These are phyloP conservation scores for Polydesmus complanatus DNA, from an alignment of 2,888 invertebrate genomes.

Conservation along the genomic window DNA sequence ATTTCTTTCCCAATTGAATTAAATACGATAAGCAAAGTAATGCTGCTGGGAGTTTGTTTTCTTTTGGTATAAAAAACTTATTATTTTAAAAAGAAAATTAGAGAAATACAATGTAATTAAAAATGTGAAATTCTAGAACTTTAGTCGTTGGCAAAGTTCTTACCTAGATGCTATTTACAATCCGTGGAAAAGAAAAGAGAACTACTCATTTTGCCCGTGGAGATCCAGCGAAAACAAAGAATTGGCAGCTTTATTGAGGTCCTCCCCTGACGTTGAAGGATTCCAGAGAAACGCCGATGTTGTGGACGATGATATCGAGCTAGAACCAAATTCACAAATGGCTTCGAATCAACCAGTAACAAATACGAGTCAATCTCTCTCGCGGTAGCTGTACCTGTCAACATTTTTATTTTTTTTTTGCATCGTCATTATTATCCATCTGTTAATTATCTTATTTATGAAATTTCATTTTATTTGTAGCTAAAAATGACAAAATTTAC, in stretches of 20 bases:
- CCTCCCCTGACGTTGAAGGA: conserved; percentile 1
- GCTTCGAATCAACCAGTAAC: no score
- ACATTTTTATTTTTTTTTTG: no score
- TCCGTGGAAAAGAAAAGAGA: background rate
- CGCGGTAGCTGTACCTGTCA: no score
- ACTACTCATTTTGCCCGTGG: background rate
- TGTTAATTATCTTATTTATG: no score
- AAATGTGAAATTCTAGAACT: no score
- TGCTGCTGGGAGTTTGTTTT: conserved; percentile 15
- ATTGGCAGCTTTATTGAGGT: background rate
- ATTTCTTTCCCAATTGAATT: conserved; percentile 14
- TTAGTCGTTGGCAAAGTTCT: conserved; percentile 13
- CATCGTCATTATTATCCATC: no score
- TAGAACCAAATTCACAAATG: background rate
- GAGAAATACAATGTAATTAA: no score
- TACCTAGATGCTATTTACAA: conserved; percentile 14
- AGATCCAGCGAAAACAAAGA: background rate
- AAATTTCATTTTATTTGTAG: no score
- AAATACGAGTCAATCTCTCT: no score
- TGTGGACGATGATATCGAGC: background rate
- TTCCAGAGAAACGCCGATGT: conserved; percentile 1
- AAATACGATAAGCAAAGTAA: conserved; percentile 11
- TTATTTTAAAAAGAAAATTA: no score
- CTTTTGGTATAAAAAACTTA: conserved; percentile 4
- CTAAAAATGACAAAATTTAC: no score